These are phyloP conservation scores for Drosophila teissieri DNA, from an alignment of 1,140 invertebrate species.

Conservation along the genomic window DNA sequence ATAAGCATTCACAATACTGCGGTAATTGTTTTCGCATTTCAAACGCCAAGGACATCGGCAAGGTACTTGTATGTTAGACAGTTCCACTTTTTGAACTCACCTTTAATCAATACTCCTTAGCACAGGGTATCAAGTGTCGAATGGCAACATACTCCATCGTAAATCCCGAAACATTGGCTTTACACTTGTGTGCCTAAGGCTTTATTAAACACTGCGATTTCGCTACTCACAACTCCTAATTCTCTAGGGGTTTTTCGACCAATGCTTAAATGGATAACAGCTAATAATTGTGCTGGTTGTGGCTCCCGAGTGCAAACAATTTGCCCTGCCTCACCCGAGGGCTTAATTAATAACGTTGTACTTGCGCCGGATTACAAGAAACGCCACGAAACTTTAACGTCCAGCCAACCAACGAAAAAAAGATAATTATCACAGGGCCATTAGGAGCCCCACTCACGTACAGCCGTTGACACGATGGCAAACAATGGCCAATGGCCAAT, in stretches of 20 bases:
- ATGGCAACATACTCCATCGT: background rate
- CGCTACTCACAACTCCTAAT: conserved; percentile 13
- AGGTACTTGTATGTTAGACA: no score
- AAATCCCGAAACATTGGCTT: background rate
- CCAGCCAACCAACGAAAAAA: conserved; percentile 48
- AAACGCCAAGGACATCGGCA: conserved; percentile 7
- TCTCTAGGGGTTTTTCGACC: conserved; percentile 21
- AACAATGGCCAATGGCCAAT: conserved; percentile 35
- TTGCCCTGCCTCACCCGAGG: conserved; percentile 44
- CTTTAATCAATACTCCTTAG: conserved; percentile 18
- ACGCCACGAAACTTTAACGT: conserved; percentile 63
- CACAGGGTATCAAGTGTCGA: background rate
- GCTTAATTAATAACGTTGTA: conserved; percentile 74
- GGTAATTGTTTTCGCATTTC: conserved; percentile 11
- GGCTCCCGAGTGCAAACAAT: conserved; percentile 46
- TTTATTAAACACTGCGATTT: conserved; percentile 33
- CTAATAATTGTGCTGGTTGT: conserved; percentile 56
- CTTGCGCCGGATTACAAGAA: conserved; percentile 56
- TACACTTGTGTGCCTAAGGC: conserved; percentile 1
- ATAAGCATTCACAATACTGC: background rate
- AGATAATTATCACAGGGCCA: conserved; percentile 75
- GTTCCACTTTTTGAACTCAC: conserved; percentile 20
- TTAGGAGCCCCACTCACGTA: conserved; percentile 63
- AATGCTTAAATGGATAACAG: conserved; percentile 23
- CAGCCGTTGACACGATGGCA: conserved; percentile 60